Percentiles rank a stretch among this genome's conserved stretches.
Conservation (phyloP, 2,888 invertebrate species). For the Synergus umbraculus region DNA sequence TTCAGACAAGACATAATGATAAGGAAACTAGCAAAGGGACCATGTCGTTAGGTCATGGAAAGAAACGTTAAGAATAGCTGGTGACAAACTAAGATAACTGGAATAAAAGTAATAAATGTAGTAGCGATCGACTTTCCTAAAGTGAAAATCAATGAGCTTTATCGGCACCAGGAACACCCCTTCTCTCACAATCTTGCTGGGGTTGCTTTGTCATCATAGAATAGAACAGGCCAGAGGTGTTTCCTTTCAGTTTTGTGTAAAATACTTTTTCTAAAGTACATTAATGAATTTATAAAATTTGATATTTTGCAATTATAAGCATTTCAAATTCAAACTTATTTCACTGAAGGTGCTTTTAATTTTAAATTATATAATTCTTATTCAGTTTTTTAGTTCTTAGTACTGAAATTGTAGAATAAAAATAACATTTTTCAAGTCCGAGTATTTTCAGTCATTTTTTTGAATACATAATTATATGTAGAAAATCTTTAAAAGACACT, state of each 20-base stretch:
- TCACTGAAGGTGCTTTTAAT: too few relatives aligned
- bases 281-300: too few relatives aligned
- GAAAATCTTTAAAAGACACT: too few relatives aligned
- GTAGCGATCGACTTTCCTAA: constrained; percentile 64
- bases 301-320: too few relatives aligned
- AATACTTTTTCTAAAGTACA: too few relatives aligned
- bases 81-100: constrained; percentile 66
- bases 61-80: constrained; percentile 9
- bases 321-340: not conserved
- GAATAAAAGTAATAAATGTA: constrained; percentile 66
- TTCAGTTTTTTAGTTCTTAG: too few relatives aligned
- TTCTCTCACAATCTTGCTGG: not conserved
- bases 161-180: constrained; percentile 9
- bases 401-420: too few relatives aligned
- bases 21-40: constrained; percentile 4
- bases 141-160: constrained; percentile 68
- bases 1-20: constrained; percentile 49
- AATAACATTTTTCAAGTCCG: too few relatives aligned
- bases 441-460: too few relatives aligned
- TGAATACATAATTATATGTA: too few relatives aligned
- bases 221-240: constrained; percentile 5
- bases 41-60: constrained; percentile 32
- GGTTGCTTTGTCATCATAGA: constrained; percentile 26
- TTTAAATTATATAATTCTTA: too few relatives aligned
- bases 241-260: not conserved